These are phyloP conservation scores for Misgurnus mizolepis DNA, from an alignment of 2,113 vertebrate genomes.

Conservation along the genomic window DNA sequence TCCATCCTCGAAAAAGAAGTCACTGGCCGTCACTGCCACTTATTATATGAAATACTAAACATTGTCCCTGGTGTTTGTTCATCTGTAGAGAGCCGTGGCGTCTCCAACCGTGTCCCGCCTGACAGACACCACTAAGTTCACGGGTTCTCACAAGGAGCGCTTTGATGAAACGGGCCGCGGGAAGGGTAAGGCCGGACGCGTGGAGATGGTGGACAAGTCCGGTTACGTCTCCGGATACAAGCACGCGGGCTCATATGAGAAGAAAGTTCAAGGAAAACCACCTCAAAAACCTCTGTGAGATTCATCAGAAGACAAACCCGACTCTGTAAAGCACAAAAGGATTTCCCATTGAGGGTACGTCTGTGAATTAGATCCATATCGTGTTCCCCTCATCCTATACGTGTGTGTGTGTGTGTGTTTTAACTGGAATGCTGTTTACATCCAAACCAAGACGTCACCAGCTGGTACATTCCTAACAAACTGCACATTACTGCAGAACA, in stretches of 20 bases:
- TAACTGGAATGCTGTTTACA: constrained; percentile 82
- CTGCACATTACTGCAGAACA: constrained; percentile 66
- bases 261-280: constrained; percentile 85
- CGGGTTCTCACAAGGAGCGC: constrained; percentile 94
- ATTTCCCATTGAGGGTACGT: constrained; percentile 64
- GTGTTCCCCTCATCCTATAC: constrained; percentile 65
- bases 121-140: constrained; percentile 93
- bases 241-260: constrained; percentile 91
- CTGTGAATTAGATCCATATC: constrained; percentile 56
- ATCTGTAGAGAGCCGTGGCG: constrained; percentile 83
- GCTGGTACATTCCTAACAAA: constrained; percentile 77
- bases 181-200: constrained; percentile 91
- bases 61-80: constrained; percentile 5
- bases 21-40: too few relatives aligned
- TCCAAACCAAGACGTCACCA: constrained; percentile 71
- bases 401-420: constrained; percentile 61
- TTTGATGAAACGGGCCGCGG: constrained; percentile 89
- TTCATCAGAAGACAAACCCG: constrained; percentile 47
- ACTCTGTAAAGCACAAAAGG: constrained; percentile 67
- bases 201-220: constrained; percentile 87
- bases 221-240: constrained; percentile 96
- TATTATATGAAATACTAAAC: too few relatives aligned
- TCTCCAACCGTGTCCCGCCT: constrained; percentile 93
- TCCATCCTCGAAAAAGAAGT: too few relatives aligned
- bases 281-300: constrained; percentile 68